phyloP scores from a whole-genome alignment of 2,888 invertebrate species.

The Melolontha melolontha region DNA sequence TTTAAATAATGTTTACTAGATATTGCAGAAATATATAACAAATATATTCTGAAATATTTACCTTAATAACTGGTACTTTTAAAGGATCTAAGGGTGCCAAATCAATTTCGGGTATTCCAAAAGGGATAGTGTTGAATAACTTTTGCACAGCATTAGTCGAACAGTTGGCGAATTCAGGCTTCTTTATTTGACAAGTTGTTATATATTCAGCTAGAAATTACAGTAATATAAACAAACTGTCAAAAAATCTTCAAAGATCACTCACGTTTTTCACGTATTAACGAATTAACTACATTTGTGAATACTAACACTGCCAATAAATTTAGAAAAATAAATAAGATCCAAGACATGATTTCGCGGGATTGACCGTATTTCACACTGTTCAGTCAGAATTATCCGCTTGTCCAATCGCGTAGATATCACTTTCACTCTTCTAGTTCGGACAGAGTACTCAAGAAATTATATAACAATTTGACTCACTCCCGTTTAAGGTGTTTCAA shows the following conservation, averaged over 20 bases:
- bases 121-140: constrained; percentile 73
- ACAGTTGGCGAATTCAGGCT: constrained; percentile 74
- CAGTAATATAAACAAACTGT: neutral
- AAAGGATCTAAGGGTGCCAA: constrained; percentile 76
- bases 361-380: constrained; percentile 4
- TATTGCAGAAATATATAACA: too few species aligned
- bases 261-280: constrained; percentile 42
- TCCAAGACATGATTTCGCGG: constrained; percentile 11
- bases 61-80: constrained; percentile 71
- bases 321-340: neutral
- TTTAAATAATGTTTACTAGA: too few species aligned
- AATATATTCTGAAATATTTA: constrained; percentile 60
- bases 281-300: constrained; percentile 11
- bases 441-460: constrained; percentile 2
- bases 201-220: constrained; percentile 74
- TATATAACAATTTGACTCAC: constrained; percentile 27
- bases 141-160: constrained; percentile 76
- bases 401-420: neutral
- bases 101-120: constrained; percentile 71
- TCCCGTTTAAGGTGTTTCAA: too few species aligned
- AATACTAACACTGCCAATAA: constrained; percentile 4
- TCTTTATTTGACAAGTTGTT: constrained; percentile 74
- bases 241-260: constrained; percentile 1
- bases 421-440: constrained; percentile 33
- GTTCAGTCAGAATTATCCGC: constrained; percentile 3